Conservation (phyloP, 2,113 vertebrate species). For the Anguilla rostrata region DNA sequence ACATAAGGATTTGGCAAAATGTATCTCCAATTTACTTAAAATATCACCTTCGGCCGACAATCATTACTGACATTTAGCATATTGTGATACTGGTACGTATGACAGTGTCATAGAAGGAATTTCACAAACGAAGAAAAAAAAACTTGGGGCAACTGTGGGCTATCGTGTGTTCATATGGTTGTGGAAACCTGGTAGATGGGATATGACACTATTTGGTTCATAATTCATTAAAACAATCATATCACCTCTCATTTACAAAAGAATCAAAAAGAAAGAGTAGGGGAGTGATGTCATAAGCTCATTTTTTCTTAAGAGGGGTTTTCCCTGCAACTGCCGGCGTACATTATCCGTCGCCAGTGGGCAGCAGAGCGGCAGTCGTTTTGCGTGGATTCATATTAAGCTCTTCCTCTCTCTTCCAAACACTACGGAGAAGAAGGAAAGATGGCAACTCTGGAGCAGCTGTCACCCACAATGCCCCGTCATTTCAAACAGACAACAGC, state of each 20-base stretch:
- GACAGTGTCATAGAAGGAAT: background rate
- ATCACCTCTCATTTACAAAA: background rate
- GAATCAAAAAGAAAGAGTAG: background rate
- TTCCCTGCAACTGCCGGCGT: background rate
- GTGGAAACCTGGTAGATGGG: background rate
- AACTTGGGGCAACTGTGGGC: background rate
- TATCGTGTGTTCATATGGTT: background rate
- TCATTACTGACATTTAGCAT: background rate
- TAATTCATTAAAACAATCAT: background rate
- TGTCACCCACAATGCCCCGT: conserved; percentile 55
- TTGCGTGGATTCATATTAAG: background rate
- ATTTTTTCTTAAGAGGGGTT: background rate
- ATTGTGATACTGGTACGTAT: background rate
- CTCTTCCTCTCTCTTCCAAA: conserved; percentile 45
- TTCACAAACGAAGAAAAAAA: background rate
- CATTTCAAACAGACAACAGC: conserved; percentile 49
- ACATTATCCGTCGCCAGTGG: conserved; percentile 42
- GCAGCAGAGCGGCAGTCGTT: conserved; percentile 61
- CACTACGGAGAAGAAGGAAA: conserved; percentile 62
- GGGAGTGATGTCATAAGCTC: no score
- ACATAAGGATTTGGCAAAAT: background rate
- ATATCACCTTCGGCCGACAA: background rate
- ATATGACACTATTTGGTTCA: background rate
- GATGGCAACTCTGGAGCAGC: conserved; percentile 74
- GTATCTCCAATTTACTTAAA: background rate